These are phyloP conservation scores for Gallinago nigripennis DNA, from an alignment of 2,797 vertebrate species.

Conservation along the genomic window DNA sequence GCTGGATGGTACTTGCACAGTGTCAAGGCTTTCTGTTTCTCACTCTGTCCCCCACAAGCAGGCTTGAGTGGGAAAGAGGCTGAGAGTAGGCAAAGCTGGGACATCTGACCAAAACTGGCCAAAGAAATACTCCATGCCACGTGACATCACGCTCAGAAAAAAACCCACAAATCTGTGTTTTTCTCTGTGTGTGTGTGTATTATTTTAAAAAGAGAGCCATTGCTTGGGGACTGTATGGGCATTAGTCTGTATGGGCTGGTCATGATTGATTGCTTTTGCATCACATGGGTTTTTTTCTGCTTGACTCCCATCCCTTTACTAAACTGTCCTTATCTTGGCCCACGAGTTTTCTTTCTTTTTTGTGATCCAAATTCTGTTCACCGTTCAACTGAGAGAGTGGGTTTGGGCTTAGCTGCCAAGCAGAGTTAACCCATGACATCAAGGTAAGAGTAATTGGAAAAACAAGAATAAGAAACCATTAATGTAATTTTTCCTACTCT, in stretches of 20 bases:
- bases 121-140: background rate
- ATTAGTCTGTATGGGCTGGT: background rate
- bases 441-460: background rate
- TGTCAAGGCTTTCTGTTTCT: background rate
- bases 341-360: background rate
- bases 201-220: background rate
- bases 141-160: background rate
- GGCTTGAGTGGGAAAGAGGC: background rate
- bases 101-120: background rate
- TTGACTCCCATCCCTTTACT: background rate
- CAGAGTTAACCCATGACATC: fast-evolving
- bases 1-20: background rate
- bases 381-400: fast-evolving
- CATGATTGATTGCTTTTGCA: background rate
- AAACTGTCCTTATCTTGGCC: background rate
- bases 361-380: background rate
- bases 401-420: fast-evolving
- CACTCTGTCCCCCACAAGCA: fast-evolving
- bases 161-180: background rate
- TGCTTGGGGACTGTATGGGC: background rate
- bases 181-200: no score
- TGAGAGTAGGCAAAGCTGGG: background rate
- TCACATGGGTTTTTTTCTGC: fast-evolving
- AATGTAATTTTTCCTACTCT: background rate
- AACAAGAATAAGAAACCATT: background rate